Base-by-base conservation (phyloP, 2,797 vertebrate species). In the Sebastes wilsoni region DNA sequence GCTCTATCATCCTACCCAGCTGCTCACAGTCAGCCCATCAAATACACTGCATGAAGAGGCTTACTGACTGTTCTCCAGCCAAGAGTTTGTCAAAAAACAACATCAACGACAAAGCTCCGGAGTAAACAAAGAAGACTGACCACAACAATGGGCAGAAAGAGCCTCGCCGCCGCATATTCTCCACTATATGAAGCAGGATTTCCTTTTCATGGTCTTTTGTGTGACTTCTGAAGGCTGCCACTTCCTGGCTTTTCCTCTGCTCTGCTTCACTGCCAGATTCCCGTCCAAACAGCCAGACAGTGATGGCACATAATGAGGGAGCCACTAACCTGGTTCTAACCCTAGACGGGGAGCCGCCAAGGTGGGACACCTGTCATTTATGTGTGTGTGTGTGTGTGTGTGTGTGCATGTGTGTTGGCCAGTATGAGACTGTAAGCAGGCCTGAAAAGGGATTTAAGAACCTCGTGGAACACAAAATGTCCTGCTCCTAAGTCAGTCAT, bases 101-200 rank as follows among this genome's bases (percentile, higher is more conserved):
- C 72, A 76, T 52, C 55, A 75, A 80, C 87, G 86, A 77, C 81
- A 82, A 81, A 85, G 67, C 80, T 36, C 27, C 65, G n/a, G 80
- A 88, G 83, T 56, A 88, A 90, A 89, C 66, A 92, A 79, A 85
- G 77, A 80, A 49, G 61, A 55, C 70, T 72, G 85, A 85, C 82
- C 66, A 28, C 78, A 69, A 60, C 71, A 84, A 75, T 42, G 75
- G 25, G 54, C 67, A 78, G 77, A 83, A 28, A 79, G 65, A 77
- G 71, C 49, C 32, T 52, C 27, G 14, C 30, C 22, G 18, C 13
- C 34, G n/a, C 64, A 59, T 66, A 61, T 74, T 66, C 72, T 66
- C 34, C 34, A 25, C 59, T 79, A 84, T 87, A 85, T 69, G 75
- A 84, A 58, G 76, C 88, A 79, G 80, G 81, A 75, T 90, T 92